phyloP scores from a whole-genome alignment of 1,140 invertebrate species.

The Calosoma granatense region DNA sequence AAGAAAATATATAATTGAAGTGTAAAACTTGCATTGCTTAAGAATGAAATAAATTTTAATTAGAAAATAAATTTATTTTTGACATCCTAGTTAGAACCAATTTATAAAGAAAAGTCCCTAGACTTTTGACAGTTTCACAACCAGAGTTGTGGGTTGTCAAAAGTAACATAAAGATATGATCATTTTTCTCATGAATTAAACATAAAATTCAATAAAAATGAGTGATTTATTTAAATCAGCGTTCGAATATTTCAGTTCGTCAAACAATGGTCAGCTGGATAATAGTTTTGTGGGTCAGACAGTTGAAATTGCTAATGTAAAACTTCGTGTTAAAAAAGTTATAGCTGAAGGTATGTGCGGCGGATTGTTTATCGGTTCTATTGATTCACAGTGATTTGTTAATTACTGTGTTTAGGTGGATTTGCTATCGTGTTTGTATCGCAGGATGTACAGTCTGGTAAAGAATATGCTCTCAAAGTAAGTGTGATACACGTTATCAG shows the following conservation, averaged over 20 bases:
- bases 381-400: conserved; percentile 21
- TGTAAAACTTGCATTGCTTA: no score
- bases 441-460: conserved; percentile 74
- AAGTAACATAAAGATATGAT: conserved; percentile 3
- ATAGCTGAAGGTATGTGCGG: conserved; percentile 82
- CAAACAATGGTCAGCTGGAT: conserved; percentile 45
- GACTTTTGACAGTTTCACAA: conserved; percentile 1
- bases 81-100: no score
- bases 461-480: conserved; percentile 84
- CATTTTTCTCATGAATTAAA: background rate
- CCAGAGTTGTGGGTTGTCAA: background rate
- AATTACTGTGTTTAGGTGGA: conserved; percentile 58
- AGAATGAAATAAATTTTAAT: no score
- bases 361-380: conserved; percentile 25
- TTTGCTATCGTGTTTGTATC: conserved; percentile 91
- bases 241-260: conserved; percentile 69
- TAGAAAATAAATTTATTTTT: no score
- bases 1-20: no score
- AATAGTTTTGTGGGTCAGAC: conserved; percentile 87
- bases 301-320: conserved; percentile 81
- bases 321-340: conserved; percentile 77
- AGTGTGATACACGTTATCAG: conserved; percentile 12
- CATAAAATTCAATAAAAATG: conserved; percentile 43
- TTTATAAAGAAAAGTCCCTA: no score
- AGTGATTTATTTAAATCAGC: conserved; percentile 82